These are phyloP conservation scores for Lasioglossum baleicum DNA, from an alignment of 1,140 invertebrate genomes.

Conservation along the genomic window DNA sequence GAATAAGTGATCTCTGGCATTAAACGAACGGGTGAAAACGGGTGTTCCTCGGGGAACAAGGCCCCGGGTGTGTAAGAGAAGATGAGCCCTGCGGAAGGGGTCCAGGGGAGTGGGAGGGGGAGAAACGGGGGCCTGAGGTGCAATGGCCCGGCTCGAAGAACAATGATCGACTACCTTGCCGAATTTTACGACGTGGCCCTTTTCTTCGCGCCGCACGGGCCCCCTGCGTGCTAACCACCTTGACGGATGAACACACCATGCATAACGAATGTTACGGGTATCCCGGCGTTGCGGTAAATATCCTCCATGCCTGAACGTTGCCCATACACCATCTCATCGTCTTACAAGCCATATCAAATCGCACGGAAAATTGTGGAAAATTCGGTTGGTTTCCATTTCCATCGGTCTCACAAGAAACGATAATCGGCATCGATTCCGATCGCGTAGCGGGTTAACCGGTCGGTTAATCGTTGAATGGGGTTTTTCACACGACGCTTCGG, in stretches of 20 bases:
- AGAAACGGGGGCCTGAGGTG: constrained; percentile 4
- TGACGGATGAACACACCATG: constrained; percentile 51
- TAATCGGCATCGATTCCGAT: background rate
- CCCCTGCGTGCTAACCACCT: constrained; percentile 49
- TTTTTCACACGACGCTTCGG: background rate
- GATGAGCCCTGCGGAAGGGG: background rate
- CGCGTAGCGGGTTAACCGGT: background rate
- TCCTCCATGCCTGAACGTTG: background rate
- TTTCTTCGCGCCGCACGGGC: constrained; percentile 31
- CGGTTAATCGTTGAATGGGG: background rate
- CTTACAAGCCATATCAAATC: background rate
- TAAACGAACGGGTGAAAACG: constrained; percentile 9
- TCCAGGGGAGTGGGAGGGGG: background rate
- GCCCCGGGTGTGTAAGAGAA: background rate
- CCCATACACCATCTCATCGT: background rate
- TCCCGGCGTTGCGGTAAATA: constrained; percentile 37
- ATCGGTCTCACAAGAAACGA: background rate
- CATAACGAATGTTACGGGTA: constrained; percentile 51
- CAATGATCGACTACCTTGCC: constrained; percentile 49
- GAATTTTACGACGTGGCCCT: constrained; percentile 52
- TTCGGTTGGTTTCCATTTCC: background rate
- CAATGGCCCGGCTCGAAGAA: constrained; percentile 39
- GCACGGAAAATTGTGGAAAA: background rate
- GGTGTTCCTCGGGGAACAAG: background rate
- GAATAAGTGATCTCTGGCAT: constrained; percentile 23